Conservation (phyloP, 2,888 invertebrate species). For the Drosophila limbata region DNA sequence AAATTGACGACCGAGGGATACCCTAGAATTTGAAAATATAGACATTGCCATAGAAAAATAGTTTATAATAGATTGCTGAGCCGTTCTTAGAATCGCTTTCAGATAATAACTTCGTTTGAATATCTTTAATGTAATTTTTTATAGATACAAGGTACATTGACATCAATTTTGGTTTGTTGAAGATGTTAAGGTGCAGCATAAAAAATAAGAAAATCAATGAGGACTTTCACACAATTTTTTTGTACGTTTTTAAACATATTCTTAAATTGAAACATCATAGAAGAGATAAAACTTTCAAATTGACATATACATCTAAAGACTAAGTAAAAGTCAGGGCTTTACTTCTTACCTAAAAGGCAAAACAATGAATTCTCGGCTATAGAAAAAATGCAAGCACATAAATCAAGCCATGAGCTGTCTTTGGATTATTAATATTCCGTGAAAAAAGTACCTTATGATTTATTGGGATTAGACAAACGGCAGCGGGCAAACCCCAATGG, state of each 20-base stretch:
- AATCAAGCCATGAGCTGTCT: constrained; percentile 68
- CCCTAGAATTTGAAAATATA: too few relatives aligned
- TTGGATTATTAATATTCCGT: constrained; percentile 70
- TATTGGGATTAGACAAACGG: constrained; percentile 62
- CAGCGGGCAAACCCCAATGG: constrained; percentile 20
- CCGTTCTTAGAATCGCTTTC: too few relatives aligned
- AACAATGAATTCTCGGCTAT: constrained; percentile 32
- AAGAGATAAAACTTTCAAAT: neutral
- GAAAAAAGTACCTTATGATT: constrained; percentile 62
- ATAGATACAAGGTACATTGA: too few relatives aligned
- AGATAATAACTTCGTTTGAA: too few relatives aligned
- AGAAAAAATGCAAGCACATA: constrained; percentile 53
- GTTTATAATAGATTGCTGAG: neutral
- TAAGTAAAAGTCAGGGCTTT: constrained; percentile 27
- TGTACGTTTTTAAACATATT: constrained; percentile 13
- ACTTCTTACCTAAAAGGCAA: constrained; percentile 31
- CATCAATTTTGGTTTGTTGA: neutral
- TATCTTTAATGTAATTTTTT: too few relatives aligned
- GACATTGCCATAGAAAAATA: too few relatives aligned
- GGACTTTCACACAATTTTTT: neutral
- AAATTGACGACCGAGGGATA: neutral
- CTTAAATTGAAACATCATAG: neutral
- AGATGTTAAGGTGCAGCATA: too few relatives aligned
- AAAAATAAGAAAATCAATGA: too few relatives aligned
- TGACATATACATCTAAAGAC: neutral